These are phyloP conservation scores for Chelon auratus DNA, from an alignment of 2,797 vertebrate species.

Conservation along the genomic window DNA sequence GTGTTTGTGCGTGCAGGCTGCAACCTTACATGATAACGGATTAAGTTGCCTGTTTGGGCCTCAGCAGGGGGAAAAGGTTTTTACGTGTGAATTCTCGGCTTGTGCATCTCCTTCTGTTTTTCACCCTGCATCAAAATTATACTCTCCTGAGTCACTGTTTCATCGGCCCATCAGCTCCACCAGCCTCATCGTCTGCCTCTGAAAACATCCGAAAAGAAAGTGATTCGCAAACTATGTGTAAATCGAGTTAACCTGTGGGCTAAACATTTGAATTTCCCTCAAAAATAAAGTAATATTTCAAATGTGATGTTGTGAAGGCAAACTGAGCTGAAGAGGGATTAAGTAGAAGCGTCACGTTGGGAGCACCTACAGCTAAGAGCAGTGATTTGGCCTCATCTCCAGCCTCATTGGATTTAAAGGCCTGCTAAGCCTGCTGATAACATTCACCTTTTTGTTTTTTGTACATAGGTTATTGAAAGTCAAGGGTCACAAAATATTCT, in stretches of 20 bases:
- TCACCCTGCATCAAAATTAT: background rate
- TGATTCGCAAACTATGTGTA: background rate
- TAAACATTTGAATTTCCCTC: background rate
- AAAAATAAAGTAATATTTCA: constrained; percentile 14
- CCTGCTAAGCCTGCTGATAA: constrained; percentile 53
- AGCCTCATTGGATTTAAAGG: constrained; percentile 45
- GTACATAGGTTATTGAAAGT: background rate
- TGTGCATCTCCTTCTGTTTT: constrained; percentile 2
- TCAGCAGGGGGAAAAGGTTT: background rate
- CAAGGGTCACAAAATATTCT: background rate
- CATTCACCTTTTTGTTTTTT: constrained; percentile 26
- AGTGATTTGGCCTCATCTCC: constrained; percentile 42
- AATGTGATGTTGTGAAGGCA: constrained; percentile 27
- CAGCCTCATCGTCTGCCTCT: too few species aligned
- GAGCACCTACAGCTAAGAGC: constrained; percentile 37
- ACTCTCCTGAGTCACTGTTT: too few species aligned
- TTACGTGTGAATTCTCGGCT: background rate
- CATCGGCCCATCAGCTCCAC: too few species aligned
- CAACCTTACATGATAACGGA: constrained; percentile 20
- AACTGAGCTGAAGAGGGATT: constrained; percentile 58
- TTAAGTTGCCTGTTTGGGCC: constrained; percentile 34
- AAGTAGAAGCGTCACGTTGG: constrained; percentile 55
- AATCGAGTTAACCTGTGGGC: background rate
- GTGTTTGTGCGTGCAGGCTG: background rate
- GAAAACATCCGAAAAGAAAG: too few species aligned